Evolutionary conservation across 2,113 vertebrate species (phyloP).

Genomic region (Charina bottae): DNA sequence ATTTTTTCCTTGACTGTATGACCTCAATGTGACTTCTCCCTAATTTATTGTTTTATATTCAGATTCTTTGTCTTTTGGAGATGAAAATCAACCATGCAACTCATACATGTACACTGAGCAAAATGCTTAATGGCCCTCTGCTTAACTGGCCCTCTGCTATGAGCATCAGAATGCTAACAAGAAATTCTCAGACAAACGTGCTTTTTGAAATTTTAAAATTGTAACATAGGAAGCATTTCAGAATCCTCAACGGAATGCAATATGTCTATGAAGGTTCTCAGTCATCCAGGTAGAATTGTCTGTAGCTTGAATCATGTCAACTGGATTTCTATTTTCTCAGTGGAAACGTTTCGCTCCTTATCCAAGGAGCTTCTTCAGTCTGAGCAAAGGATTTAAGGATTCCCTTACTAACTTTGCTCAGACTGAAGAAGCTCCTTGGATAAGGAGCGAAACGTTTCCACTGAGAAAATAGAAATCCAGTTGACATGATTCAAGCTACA

Average conservation of each 20-base stretch:
- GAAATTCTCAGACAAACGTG: not conserved
- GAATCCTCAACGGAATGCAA: conserved; percentile 21
- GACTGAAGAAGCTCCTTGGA: too few relatives aligned
- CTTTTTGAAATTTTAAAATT: conserved; percentile 6
- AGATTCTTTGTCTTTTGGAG: not conserved
- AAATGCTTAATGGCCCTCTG: not conserved
- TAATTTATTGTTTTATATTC: not conserved
- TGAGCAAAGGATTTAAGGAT: too few relatives aligned
- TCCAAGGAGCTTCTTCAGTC: too few relatives aligned
- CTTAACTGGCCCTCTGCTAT: not conserved
- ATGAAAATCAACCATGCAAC: not conserved
- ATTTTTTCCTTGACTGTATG: not conserved
- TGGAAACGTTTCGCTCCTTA: too few relatives aligned
- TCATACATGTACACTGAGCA: not conserved
- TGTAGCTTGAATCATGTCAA: too few relatives aligned
- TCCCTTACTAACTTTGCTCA: too few relatives aligned
- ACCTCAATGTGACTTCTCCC: not conserved
- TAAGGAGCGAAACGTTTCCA: too few relatives aligned
- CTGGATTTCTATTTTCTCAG: too few relatives aligned
- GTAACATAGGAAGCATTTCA: not conserved
- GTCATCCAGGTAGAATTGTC: too few relatives aligned
- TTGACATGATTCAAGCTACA: too few relatives aligned
- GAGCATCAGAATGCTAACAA: not conserved
- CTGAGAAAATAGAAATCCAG: too few relatives aligned
- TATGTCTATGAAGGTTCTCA: too few relatives aligned